Conservation (phyloP, 2,888 invertebrate genomes). For the Drosophila lutescens region DNA sequence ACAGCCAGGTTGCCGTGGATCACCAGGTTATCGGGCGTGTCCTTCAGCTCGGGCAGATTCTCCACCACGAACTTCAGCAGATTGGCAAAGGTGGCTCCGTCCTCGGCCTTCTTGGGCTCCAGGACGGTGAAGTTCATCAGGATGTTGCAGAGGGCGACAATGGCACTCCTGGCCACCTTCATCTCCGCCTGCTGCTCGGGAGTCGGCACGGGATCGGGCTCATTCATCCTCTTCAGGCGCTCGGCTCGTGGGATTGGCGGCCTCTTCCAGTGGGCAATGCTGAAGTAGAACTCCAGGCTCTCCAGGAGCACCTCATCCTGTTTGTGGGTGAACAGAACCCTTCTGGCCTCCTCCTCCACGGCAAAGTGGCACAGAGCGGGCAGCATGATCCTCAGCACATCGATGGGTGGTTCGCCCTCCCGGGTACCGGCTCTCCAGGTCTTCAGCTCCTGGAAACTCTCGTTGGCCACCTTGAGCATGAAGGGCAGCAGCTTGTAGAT, state of each 20-base stretch:
- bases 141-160: slow-evolving; percentile 95
- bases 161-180: slow-evolving; percentile 92
- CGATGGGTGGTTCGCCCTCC: slow-evolving; percentile 86
- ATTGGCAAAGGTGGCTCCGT: slow-evolving; percentile 90
- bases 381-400: slow-evolving; percentile 92
- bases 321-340: slow-evolving; percentile 90
- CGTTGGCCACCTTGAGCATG: slow-evolving; percentile 91
- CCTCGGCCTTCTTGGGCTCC: slow-evolving; percentile 93
- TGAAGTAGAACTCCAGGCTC: slow-evolving; percentile 93
- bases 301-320: slow-evolving; percentile 93
- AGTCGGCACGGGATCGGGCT: slow-evolving; percentile 91
- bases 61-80: slow-evolving; percentile 94
- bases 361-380: slow-evolving; percentile 96
- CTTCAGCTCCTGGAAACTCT: slow-evolving; percentile 91
- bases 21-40: slow-evolving; percentile 92
- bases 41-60: slow-evolving; percentile 92
- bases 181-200: slow-evolving; percentile 91
- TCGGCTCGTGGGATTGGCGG: slow-evolving; percentile 93
- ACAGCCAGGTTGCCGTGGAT: slow-evolving; percentile 94
- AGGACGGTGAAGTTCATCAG: slow-evolving; percentile 96
- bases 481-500: slow-evolving; percentile 92
- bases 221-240: slow-evolving; percentile 89
- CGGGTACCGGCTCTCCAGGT: slow-evolving; percentile 89
- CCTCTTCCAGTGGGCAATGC: slow-evolving; percentile 93
- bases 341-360: slow-evolving; percentile 94